Conservation (phyloP, 2,113 vertebrate species). For the Todiramphus saurophagus region DNA sequence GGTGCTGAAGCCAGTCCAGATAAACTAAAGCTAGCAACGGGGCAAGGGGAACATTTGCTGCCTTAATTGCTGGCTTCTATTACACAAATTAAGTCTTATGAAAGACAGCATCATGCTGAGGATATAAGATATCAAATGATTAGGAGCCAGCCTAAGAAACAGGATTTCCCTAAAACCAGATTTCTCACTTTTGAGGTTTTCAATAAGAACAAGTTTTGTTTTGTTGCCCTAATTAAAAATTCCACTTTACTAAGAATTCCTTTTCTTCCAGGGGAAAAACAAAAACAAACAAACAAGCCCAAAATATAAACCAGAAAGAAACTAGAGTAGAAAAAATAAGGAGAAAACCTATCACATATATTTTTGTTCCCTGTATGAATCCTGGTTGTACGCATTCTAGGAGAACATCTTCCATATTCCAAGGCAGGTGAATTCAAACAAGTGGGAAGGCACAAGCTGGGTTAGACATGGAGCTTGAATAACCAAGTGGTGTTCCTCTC, state of each 20-base stretch:
- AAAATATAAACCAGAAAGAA: conserved; percentile 30
- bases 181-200: conserved; percentile 14
- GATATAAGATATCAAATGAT: conserved; percentile 38
- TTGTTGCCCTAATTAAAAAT: conserved; percentile 30
- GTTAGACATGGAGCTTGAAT: not conserved
- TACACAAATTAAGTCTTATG: conserved; percentile 45
- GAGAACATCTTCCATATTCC: not conserved
- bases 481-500: not conserved
- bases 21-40: not conserved
- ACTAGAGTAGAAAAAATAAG: not conserved
- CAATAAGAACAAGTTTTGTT: conserved; percentile 1
- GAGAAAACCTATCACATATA: not conserved
- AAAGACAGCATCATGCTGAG: conserved; percentile 48
- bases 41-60: conserved; percentile 32
- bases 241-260: not conserved
- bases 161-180: not conserved
- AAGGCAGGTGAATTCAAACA: not conserved
- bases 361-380: not conserved
- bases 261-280: not conserved
- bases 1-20: conserved; percentile 45
- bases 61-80: conserved; percentile 38
- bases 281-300: too few relatives aligned
- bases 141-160: not conserved
- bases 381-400: not conserved
- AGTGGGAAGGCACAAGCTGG: not conserved